Conservation (phyloP, 2,113 vertebrate species). For the Dryoscopus gambensis region DNA sequence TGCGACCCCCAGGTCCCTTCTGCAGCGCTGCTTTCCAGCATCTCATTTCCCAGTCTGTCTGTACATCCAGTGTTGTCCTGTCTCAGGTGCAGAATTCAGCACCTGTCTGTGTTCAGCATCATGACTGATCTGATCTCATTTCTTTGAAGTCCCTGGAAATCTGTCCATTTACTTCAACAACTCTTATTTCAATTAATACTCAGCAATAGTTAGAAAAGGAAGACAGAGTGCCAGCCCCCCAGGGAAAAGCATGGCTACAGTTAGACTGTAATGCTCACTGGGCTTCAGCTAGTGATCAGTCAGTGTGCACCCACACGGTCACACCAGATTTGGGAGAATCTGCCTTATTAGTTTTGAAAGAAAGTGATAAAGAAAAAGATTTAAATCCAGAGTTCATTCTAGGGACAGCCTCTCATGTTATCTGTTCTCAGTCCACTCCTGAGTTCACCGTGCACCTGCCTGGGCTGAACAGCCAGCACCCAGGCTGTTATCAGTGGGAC, state of each 20-base stretch:
- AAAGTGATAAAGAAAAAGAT: background rate
- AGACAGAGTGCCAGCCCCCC: background rate
- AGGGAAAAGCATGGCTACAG: background rate
- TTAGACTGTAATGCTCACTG: background rate
- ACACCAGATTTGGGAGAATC: background rate
- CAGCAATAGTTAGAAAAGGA: background rate
- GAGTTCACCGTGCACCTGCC: background rate
- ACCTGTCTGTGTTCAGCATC: background rate
- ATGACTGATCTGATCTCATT: background rate
- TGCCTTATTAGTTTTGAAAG: background rate
- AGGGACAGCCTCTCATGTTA: background rate
- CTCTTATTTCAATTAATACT: background rate
- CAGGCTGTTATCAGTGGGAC: constrained; percentile 22
- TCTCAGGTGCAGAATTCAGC: background rate
- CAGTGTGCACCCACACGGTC: background rate
- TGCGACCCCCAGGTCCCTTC: background rate
- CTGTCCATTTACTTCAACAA: background rate
- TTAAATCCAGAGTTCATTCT: background rate
- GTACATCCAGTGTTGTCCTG: background rate
- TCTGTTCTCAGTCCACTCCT: background rate
- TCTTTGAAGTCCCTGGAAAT: background rate
- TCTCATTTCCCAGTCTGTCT: background rate
- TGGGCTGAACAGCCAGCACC: background rate
- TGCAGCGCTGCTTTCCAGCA: background rate
- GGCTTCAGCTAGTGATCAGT: background rate